Base-by-base conservation (phyloP, 2,113 vertebrate genomes). In the Gulo gulo region DNA sequence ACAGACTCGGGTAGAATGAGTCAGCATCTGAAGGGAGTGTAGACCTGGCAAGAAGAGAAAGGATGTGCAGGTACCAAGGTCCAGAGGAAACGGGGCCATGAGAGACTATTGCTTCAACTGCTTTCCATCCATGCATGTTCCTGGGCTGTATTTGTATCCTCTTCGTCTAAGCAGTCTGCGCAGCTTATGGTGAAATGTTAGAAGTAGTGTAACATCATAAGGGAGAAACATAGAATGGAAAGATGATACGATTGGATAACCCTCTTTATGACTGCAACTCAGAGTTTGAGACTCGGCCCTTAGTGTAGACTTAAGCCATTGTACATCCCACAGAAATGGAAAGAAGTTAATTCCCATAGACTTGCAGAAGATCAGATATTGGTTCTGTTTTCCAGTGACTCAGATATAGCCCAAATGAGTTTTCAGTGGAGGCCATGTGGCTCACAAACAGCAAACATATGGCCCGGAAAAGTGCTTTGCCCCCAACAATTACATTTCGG, bases 361-460 rank as follows among this genome's bases (percentile, higher is more conserved):
- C 26, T 59, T 83, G 45, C 61, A 84, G 82, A 91, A 94, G 42
- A 63, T 39, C 10, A 96, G 36, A 84, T 73, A 76, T 4, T 81
- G 45, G 23, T 85, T 96, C 84, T 95, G n/a, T 55, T 94, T 96
- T 78, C 89, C 20, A 71, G 20, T 87, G 78, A 74, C 57, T 96
- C 39, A 71, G 78, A 92, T 96, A 21, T 4, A 91, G 45, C 78
- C 42, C 12, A 55, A 39, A 23, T 59, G 52, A 36, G 55, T 93
- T 87, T 39, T 39, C 24, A 6, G 34, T 78, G 39, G 74, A 90
- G 59, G 31, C 50, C 36, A 0, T 6, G 8, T 93, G 79, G 4
- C 52, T 74, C 83, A 92, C 21, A 39, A 73, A 94, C 52, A 50
- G 31, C 42, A 61, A 96, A 20, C 89, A 79, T 74, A 96, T 91